These are phyloP conservation scores for Myotis brandtii DNA, from an alignment of 2,113 vertebrate species.

Conservation along the genomic window DNA sequence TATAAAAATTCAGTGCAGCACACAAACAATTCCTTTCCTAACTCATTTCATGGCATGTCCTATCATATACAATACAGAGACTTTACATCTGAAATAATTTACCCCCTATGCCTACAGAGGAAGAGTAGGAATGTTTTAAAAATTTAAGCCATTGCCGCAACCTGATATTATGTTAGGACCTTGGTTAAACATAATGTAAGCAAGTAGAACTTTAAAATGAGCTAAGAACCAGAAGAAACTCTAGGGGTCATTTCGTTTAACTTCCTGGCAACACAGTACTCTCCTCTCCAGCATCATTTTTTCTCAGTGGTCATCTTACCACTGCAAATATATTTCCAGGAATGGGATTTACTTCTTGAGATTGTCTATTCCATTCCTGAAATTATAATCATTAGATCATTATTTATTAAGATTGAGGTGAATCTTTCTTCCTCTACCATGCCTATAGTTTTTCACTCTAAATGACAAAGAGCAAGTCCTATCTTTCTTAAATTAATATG, in stretches of 20 bases:
- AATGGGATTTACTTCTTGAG: background rate
- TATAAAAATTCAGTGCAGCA: constrained; percentile 38
- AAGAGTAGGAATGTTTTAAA: background rate
- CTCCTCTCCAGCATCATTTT: background rate
- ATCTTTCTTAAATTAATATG: background rate
- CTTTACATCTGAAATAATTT: background rate
- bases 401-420: background rate
- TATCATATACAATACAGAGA: background rate
- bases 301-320: background rate
- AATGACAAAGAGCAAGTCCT: background rate
- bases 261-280: background rate
- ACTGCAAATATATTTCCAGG: background rate
- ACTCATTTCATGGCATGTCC: background rate
- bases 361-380: background rate
- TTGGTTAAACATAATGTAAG: background rate
- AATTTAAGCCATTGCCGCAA: background rate
- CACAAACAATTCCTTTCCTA: background rate
- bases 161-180: background rate
- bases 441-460: background rate
- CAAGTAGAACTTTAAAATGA: background rate
- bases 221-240: background rate
- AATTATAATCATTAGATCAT: background rate
- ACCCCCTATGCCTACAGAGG: background rate
- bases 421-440: constrained; percentile 15
- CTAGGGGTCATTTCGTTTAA: background rate